Evolutionary conservation across 2,113 vertebrate genomes (phyloP).

Genomic region (Antechinus flavipes): DNA sequence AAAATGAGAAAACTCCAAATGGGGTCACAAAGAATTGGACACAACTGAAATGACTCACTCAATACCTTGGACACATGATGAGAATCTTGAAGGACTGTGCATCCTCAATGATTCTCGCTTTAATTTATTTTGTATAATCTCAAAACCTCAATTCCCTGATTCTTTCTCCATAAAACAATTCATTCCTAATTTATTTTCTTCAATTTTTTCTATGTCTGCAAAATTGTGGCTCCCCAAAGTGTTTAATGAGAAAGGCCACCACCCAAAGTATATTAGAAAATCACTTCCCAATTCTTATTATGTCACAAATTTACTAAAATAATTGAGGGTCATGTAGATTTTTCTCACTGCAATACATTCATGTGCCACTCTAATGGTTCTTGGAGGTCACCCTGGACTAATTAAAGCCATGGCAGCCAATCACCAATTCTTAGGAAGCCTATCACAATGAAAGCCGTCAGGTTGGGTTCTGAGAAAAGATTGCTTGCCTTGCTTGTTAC

Average conservation of each 20-base stretch:
- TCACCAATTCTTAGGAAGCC: neutral
- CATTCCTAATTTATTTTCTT: neutral
- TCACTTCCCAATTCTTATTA: neutral
- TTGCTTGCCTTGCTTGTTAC: neutral
- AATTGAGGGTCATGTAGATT: neutral
- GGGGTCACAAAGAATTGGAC: no score
- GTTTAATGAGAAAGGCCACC: neutral
- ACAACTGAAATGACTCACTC: neutral
- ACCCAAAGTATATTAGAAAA: neutral
- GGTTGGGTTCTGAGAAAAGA: neutral
- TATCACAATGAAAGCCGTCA: neutral
- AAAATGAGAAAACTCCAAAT: neutral
- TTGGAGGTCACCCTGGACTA: neutral
- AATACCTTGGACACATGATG: neutral
- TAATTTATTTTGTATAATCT: neutral
- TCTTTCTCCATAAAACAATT: neutral
- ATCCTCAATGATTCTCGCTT: neutral
- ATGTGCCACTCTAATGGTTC: neutral
- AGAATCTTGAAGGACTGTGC: neutral
- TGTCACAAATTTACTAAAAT: neutral
- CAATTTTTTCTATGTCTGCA: neutral
- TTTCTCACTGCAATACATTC: neutral
- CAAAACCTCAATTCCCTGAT: neutral
- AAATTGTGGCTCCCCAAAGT: neutral
- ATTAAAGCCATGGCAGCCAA: neutral